Evolutionary conservation across 2,113 vertebrate species (phyloP), one percentile per base, ranked within the genome.

Genomic region (Cololabis saira): DNA sequence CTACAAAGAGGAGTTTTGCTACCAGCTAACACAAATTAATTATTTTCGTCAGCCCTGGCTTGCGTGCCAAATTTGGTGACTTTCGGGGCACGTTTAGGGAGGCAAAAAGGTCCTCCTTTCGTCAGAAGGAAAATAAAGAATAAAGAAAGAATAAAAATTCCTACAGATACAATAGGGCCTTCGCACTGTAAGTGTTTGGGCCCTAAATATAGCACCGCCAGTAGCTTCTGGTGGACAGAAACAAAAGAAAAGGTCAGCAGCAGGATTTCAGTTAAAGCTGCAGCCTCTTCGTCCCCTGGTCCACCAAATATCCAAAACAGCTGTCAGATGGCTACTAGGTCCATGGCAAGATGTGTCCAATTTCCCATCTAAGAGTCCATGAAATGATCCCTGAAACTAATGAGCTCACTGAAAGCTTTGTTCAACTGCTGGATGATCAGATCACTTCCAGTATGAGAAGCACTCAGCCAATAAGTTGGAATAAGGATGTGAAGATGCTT

Each of bases 401-500:
- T 43, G 14, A 2, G 45, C 60, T 47, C 63, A 64, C 19, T 50
- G 27, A 73, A 67, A 54, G 72, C 62, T 61, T 60, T 43, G 40
- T 66, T 79, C 43, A 66, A 15, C 24, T 43, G 33, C 42, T 41
- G 19, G 13, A 59, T 68, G 61, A 75, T 78, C 50, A 56, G 50
- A 70, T 71, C 77, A 71, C 69, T 73, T 81, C 61, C 17, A 76
- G 71, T 62, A 79, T 66, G 15, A 40, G 18, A 52, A 65, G 53
- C 21, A 61, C 64, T 60, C 62, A 73, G 74, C 71, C 78, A 78
- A 44, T 53, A 74, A 41, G 14, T 59, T 74, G 59, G 76, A 67
- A 57, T n/a, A 40, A 61, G 66, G 67, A 75, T 78, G 61, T 1
- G 70, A 62, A 61, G 67, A 79, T 67, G 76, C 59, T 62, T 81